Conservation (phyloP, 2,797 vertebrate species). For the Semaprochilodus insignis region DNA sequence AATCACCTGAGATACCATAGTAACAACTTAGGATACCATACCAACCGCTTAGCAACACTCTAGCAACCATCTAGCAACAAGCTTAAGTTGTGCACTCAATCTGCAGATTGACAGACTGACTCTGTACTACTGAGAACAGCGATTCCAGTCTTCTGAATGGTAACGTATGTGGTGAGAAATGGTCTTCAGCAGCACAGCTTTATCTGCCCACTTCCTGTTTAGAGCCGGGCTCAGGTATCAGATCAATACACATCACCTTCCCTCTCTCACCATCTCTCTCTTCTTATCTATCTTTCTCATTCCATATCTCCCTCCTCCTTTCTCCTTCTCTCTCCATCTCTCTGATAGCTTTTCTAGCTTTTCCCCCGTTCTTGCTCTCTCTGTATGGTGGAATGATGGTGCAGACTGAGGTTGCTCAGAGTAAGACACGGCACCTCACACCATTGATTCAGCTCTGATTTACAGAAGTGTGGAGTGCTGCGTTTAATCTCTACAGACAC, state of each 20-base stretch:
- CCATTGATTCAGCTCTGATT: constrained; percentile 42
- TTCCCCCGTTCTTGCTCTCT: not conserved
- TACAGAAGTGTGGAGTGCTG: not conserved
- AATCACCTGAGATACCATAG: too few species aligned
- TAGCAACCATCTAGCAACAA: too few species aligned
- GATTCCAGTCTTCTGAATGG: not conserved
- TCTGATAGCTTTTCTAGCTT: not conserved
- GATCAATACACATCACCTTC: constrained; percentile 1
- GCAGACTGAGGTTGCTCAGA: not conserved
- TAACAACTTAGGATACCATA: too few species aligned
- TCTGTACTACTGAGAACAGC: not conserved
- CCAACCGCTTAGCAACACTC: too few species aligned
- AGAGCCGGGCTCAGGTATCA: not conserved
- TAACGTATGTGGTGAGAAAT: too few species aligned
- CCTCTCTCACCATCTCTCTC: not conserved
- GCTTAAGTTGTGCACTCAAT: too few species aligned
- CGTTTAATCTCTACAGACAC: constrained; percentile 41
- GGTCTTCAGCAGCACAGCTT: not conserved
- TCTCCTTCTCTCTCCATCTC: not conserved
- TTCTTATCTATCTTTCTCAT: too few species aligned
- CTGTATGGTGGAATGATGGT: constrained; percentile 4
- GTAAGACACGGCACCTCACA: constrained; percentile 26
- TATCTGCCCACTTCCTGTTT: not conserved
- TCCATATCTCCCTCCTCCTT: not conserved
- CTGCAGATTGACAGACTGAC: too few species aligned